Base-by-base conservation (phyloP, 2,888 invertebrate species). In the Polydrusus tereticollis region DNA sequence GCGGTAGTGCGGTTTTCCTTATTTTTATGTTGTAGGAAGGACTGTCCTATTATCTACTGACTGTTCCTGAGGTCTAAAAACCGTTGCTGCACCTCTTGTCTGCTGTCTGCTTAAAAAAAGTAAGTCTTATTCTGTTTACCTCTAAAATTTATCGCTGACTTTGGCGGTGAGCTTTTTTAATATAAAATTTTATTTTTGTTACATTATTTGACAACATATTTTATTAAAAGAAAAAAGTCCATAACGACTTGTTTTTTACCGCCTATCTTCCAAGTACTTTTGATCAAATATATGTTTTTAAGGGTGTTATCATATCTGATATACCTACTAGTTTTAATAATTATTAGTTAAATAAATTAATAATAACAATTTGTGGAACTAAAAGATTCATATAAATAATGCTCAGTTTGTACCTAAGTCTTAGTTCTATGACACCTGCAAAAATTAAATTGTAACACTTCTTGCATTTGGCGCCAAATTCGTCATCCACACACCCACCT, bases 1-100 rank as follows among this genome's bases (percentile, higher is more conserved):
- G 67, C 72, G 72, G 72, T 72, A 72, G 72, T 72, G 72, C 62
- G 66, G 60, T 21, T 45, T 45, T 70, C 50, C 43, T 45, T 41
- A 38, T 36, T 71, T 69, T 71, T 65, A 33, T 65, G 50, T 21
- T 33, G 23, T 33, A 55, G 33, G 21, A 45, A 38, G 52, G 55
- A 21, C 60, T 60, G 23, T 36, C 59, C n/a, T 20, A 14, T 50
- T 14, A 12, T n/a, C 55, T 60, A 57, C 50, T 47, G n/a, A 59
- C 41, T 52, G 26, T 18, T 60, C 29, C 55, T 60, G 52, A 43
- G 52, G 60, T 52, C 41, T 47, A 26, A 62, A 8, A 20, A 52
- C 47, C 60, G 60, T 62, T 16, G 60, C 59, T 55, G 60, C 67
- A 50, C 59, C 23, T 18, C 10, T 14, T 4, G 29, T 7, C 12